Base-by-base conservation (phyloP, 2,797 vertebrate genomes). In the Triplophysa yarkandensis region DNA sequence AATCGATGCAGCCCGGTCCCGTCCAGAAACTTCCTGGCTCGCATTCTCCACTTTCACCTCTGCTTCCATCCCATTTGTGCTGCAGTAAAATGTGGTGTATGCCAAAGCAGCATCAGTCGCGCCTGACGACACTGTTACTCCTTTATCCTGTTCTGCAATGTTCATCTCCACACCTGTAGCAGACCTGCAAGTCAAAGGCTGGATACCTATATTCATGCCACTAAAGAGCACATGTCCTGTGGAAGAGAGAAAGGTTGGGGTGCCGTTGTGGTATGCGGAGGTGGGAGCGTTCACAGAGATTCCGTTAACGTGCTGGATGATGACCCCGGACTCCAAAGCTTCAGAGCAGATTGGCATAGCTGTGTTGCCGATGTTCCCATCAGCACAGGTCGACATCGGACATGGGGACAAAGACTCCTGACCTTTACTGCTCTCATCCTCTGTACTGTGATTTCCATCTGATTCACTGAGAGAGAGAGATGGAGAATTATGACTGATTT, bases 371-470 rank as follows among this genome's bases (percentile, higher is more conserved):
- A 82, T 89, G 88, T 21, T 85, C 0, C 93, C 88, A 0, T 98
- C 95, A 0, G 95, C 93, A 6, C 93, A 94, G 82, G 89, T 90
- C 6, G 94, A 94, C 77, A 97, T 92, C 0, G 95, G 92, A 68
- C 96, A 93, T 17, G 96, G 97, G 80, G 97, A 98, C 79, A 97
- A 77, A 87, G 98, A 96, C 68, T 98, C 97, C 64, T 96, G 95
- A 43, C 97, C 95, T 88, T 99, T 98, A 87, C 95, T 97, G 73
- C 95, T 97, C 87, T 99, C 97, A 71, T 99, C 97, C 86, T 98
- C 97, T 39, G 79, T 95, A 87, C 93, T 94, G 76, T 92, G 93
- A 77, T 94, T 95, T 73, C 93, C 93, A 60, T 95, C 93, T 11
- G 93, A 95, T 77, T 95, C 93, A 25, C 93, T 95, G 62, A 0